Conservation (phyloP, 2,888 invertebrate genomes). For the Cryptops parisi region DNA sequence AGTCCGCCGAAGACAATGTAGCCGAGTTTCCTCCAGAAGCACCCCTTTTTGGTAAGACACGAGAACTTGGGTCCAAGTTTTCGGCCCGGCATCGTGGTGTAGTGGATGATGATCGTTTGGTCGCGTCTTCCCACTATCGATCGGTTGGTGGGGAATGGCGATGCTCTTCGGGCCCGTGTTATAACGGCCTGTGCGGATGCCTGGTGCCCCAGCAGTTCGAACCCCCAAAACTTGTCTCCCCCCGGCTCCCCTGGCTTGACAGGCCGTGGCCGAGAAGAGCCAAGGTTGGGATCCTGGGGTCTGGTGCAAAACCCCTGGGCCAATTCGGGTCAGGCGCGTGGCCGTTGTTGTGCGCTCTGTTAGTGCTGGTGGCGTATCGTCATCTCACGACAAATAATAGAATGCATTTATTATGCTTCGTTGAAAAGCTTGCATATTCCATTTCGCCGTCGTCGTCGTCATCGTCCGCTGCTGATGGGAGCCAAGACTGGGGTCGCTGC, state of each 20-base stretch:
- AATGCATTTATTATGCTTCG: constrained; percentile 16
- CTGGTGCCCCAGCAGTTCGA: too few relatives aligned
- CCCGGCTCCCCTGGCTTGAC: too few relatives aligned
- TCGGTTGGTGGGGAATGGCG: background rate
- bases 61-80: too few relatives aligned
- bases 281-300: too few relatives aligned
- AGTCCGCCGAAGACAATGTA: too few relatives aligned
- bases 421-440: constrained; percentile 16
- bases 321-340: background rate
- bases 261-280: too few relatives aligned
- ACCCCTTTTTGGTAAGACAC: too few relatives aligned
- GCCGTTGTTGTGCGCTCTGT: constrained; percentile 13
- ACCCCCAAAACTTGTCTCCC: too few relatives aligned
- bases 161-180: background rate
- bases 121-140: background rate
- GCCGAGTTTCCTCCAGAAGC: too few relatives aligned
- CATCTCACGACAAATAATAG: constrained; percentile 13
- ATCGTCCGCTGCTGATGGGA: constrained; percentile 13
- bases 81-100: too few relatives aligned
- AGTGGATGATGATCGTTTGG: background rate
- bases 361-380: constrained; percentile 15
- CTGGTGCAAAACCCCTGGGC: too few relatives aligned
- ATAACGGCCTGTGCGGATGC: background rate
- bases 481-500: background rate
- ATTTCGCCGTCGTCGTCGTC: constrained; percentile 13